Evolutionary conservation across 2,113 vertebrate species (phyloP), one percentile per base, ranked within the genome.

Genomic region (Tupaia tana): DNA sequence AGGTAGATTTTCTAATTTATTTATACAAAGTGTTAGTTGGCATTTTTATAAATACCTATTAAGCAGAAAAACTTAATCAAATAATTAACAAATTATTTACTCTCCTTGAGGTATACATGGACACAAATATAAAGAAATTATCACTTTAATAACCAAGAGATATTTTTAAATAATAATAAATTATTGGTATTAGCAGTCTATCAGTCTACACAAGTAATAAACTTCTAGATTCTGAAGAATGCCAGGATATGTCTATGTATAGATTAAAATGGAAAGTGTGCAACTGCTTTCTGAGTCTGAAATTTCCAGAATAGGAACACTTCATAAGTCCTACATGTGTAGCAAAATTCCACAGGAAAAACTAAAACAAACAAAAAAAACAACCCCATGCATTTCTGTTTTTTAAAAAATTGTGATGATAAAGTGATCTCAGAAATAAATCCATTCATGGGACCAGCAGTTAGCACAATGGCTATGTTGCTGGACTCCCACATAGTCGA

Each of bases 1-100:
- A 74, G 95, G 86, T 80, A 86, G 73, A 91, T 95, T 94, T 91
- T 96, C 56, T 93, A 97, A 92, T 25, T 75, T 96, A 90, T 70
- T 97, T 94, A 86, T 88, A 15, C 71, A 86, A 96, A 95, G 84
- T 81, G 75, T 84, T 86, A 95, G 78, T 14, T 89, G 27, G 27
- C 14, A 74, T 92, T 84, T 96, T 92, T 54, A 84, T 71, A 95
- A 95, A 93, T 71, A 80, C n/a, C 79, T 70, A 13, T 34, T 88
- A 93, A 96, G 78, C 3, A 78, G 61, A 34, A 95, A 91, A 85
- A 73, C 3, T 79, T 94, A 89, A 78, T 15, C 29, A 89, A 31
- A 75, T 69, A 87, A 89, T 70, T 89, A 82, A 96, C 87, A 75
- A 89, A 85, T 85, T 79, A 56, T 70, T 74, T 87, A 92, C 63